Conservation (phyloP, 2,888 invertebrate genomes). For the Bedellia somnulentella region DNA sequence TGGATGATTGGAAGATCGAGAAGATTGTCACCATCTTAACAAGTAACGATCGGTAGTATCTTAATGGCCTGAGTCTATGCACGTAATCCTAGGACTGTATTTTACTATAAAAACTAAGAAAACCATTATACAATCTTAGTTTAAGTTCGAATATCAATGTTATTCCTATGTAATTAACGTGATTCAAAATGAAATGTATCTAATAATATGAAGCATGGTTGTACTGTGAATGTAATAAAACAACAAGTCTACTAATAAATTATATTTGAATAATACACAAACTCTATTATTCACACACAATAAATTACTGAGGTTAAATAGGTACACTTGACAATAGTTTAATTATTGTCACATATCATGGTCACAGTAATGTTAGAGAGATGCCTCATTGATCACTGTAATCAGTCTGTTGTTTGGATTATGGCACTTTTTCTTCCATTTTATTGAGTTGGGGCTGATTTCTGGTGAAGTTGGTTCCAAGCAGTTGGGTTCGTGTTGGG, state of each 20-base stretch:
- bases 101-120: too few relatives aligned
- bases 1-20: too few relatives aligned
- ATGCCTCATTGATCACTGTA: constrained; percentile 77
- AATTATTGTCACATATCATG: constrained; percentile 4
- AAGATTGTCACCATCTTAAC: too few relatives aligned
- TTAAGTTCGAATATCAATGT: too few relatives aligned
- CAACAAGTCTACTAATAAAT: constrained; percentile 60
- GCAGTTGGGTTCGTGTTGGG: constrained; percentile 20
- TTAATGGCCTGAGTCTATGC: too few relatives aligned
- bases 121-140: too few relatives aligned
- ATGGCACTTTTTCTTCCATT: constrained; percentile 55
- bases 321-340: constrained; percentile 29
- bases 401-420: constrained; percentile 67
- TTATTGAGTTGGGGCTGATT: constrained; percentile 37
- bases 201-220: too few relatives aligned
- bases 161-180: too few relatives aligned
- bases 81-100: too few relatives aligned
- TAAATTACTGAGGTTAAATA: constrained; percentile 61
- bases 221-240: too few relatives aligned
- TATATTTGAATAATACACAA: constrained; percentile 48
- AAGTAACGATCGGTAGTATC: too few relatives aligned
- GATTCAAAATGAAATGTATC: too few relatives aligned
- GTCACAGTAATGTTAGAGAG: constrained; percentile 36
- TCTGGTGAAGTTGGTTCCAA: constrained; percentile 29
- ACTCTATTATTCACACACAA: constrained; percentile 53